phyloP scores from a whole-genome alignment of 2,113 vertebrate genomes.

The Pontoporia blainvillei region DNA sequence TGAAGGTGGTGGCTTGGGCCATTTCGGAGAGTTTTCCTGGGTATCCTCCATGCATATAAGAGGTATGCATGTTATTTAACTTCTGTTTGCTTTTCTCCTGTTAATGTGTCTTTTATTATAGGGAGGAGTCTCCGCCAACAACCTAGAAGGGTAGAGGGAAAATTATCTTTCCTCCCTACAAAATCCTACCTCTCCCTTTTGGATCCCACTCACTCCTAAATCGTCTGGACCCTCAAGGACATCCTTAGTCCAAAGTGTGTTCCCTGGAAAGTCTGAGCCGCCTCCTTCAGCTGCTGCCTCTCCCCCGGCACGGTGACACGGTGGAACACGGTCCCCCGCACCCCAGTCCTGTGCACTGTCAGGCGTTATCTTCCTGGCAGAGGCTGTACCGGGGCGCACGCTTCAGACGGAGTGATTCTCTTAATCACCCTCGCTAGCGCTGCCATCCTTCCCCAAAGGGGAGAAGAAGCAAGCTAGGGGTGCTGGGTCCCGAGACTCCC shows the following conservation, averaged over 20 bases:
- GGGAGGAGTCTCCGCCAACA: background rate
- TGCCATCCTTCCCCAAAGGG: background rate
- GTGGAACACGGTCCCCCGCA: background rate
- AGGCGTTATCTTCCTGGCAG: fast-evolving
- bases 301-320: background rate
- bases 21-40: background rate
- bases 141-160: background rate
- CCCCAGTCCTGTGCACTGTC: background rate
- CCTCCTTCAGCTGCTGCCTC: background rate
- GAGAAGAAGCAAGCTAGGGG: background rate
- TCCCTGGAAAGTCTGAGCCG: background rate
- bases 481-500: background rate
- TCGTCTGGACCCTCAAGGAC: background rate
- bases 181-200: background rate
- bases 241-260: background rate
- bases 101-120: background rate
- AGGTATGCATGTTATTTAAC: background rate
- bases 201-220: background rate
- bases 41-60: background rate
- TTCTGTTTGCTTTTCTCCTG: background rate
- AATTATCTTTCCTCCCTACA: background rate
- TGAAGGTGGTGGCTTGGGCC: background rate
- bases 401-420: background rate
- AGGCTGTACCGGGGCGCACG: fast-evolving
- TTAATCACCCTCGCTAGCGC: background rate